Evolutionary conservation across 2,113 vertebrate species (phyloP).

Genomic region (Odontesthes bonariensis): DNA sequence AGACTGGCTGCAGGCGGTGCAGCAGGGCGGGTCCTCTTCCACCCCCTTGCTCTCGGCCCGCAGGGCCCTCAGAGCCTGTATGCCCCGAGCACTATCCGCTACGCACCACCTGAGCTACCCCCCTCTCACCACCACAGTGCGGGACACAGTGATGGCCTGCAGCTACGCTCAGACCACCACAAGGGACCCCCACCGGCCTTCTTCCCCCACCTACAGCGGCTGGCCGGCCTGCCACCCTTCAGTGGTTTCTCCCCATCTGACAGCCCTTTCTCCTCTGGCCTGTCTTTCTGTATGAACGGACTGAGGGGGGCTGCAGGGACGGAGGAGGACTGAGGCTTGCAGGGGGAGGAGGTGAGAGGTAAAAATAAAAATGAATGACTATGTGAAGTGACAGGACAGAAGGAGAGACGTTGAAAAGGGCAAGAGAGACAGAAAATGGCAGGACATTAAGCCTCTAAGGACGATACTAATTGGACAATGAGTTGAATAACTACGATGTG

Average conservation of each 20-base stretch:
- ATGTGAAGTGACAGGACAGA: slow-evolving; percentile 45
- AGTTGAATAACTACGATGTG: slow-evolving; percentile 68
- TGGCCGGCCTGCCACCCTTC: slow-evolving; percentile 85
- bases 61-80: slow-evolving; percentile 88
- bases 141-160: slow-evolving; percentile 74
- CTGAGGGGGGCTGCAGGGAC: slow-evolving; percentile 82
- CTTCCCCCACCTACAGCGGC: slow-evolving; percentile 90
- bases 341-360: slow-evolving; percentile 27
- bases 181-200: slow-evolving; percentile 82
- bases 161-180: slow-evolving; percentile 79
- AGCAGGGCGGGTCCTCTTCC: slow-evolving; percentile 85
- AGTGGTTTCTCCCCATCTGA: slow-evolving; percentile 83
- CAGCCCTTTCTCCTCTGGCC: slow-evolving; percentile 79
- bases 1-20: slow-evolving; percentile 84
- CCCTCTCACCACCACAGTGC: slow-evolving; percentile 71
- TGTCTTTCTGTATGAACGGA: slow-evolving; percentile 87
- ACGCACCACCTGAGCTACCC: slow-evolving; percentile 88
- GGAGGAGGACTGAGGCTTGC: slow-evolving; percentile 81
- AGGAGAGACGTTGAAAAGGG: slow-evolving; percentile 71
- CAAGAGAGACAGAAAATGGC: slow-evolving; percentile 62
- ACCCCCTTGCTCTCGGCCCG: slow-evolving; percentile 83
- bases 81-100: slow-evolving; percentile 89
- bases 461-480: slow-evolving; percentile 76
- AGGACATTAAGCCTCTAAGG: slow-evolving; percentile 75
- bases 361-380: slow-evolving; percentile 45